Percentiles rank a stretch among this genome's conserved stretches.
Evolutionary conservation across 2,888 invertebrate genomes (phyloP).

Genomic region (Pantelozetes paolii): DNA sequence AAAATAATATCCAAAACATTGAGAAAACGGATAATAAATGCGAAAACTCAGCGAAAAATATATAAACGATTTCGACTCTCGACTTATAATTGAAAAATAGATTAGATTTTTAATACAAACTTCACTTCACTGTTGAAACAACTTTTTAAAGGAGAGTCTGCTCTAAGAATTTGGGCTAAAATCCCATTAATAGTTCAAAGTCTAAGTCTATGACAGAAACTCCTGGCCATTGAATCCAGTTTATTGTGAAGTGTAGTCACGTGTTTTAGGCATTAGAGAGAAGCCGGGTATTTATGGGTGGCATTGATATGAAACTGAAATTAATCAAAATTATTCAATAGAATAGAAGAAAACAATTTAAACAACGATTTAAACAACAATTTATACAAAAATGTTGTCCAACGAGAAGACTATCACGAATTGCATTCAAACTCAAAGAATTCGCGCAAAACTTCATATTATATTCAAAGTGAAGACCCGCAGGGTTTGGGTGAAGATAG

Average conservation of each 20-base stretch:
- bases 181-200: too few relatives aligned
- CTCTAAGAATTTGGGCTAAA: neutral
- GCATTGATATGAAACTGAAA: neutral
- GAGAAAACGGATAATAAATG: too few relatives aligned
- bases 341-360: neutral
- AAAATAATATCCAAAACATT: neutral
- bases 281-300: too few relatives aligned
- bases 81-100: neutral
- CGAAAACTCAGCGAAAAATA: neutral
- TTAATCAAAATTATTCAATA: constrained; percentile 19
- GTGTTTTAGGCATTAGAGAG: too few relatives aligned
- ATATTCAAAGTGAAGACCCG: neutral
- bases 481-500: constrained; percentile 22
- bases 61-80: neutral
- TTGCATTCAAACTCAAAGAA: neutral
- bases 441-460: neutral
- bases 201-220: too few relatives aligned
- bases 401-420: constrained; percentile 13
- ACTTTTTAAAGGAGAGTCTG: neutral
- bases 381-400: constrained; percentile 13
- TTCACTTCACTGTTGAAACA: neutral
- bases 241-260: neutral
- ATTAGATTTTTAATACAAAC: neutral
- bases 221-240: too few relatives aligned
- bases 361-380: too few relatives aligned